A percentile compares a stretch with the other conserved stretches of the same genome.
phyloP scores from a whole-genome alignment of 2,888 invertebrate species.

The Cosmopolites sordidus region DNA sequence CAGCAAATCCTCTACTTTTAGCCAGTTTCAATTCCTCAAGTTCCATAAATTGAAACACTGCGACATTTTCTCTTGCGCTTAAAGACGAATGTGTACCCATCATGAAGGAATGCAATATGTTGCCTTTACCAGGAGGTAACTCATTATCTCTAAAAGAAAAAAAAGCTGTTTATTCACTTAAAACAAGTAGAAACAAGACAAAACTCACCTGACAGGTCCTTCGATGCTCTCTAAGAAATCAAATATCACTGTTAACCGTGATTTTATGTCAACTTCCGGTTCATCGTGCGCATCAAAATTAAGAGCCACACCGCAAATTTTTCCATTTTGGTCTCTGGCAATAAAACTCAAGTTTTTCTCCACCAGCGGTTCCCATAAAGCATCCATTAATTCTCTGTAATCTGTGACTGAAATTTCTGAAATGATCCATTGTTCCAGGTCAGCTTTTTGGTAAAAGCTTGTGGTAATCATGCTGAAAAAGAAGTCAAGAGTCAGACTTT shows the following conservation, averaged over 20 bases:
- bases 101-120: slow-evolving; percentile 80
- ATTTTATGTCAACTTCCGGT: slow-evolving; percentile 66
- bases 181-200: too few species aligned
- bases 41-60: slow-evolving; percentile 75
- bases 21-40: slow-evolving; percentile 67
- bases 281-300: slow-evolving; percentile 81
- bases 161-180: not conserved
- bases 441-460: slow-evolving; percentile 83
- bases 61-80: slow-evolving; percentile 69
- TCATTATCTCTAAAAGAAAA: slow-evolving; percentile 50
- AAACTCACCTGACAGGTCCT: slow-evolving; percentile 60
- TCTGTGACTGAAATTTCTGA: slow-evolving; percentile 64
- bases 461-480: slow-evolving; percentile 70
- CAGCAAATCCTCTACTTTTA: slow-evolving; percentile 60
- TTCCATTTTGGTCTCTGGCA: slow-evolving; percentile 53
- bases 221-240: slow-evolving; percentile 75
- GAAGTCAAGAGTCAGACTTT: too few species aligned
- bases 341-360: slow-evolving; percentile 72
- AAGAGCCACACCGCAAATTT: slow-evolving; percentile 65
- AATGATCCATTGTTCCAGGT: slow-evolving; percentile 74
- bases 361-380: slow-evolving; percentile 67
- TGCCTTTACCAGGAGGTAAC: slow-evolving; percentile 62
- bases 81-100: slow-evolving; percentile 72
- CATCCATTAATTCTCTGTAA: slow-evolving; percentile 64
- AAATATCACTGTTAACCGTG: slow-evolving; percentile 68